These are phyloP conservation scores for Botia kubotai DNA, from an alignment of 2,797 vertebrate genomes.

Conservation along the genomic window DNA sequence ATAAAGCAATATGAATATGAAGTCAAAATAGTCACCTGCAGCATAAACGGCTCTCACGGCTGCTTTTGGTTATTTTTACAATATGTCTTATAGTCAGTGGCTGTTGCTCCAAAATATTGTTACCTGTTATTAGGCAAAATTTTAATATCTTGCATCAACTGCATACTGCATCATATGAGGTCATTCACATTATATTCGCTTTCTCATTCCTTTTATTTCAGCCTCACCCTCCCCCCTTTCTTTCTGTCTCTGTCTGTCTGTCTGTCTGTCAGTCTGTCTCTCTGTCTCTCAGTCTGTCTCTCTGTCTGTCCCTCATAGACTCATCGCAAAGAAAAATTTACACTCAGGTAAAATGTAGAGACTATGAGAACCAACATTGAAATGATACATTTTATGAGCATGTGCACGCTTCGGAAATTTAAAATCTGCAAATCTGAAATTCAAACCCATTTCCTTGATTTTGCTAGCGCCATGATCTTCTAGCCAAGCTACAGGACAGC, in stretches of 20 bases:
- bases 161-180: neutral
- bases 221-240: too few species aligned
- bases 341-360: too few species aligned
- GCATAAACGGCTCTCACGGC: neutral
- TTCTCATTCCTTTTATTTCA: neutral
- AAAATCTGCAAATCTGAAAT: too few species aligned
- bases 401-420: too few species aligned
- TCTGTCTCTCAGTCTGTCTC: neutral
- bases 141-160: neutral
- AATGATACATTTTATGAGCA: too few species aligned
- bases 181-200: neutral
- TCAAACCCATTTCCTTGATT: too few species aligned
- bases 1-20: neutral
- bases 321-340: neutral
- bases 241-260: too few species aligned
- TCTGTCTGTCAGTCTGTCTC: too few species aligned
- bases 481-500: too few species aligned
- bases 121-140: neutral
- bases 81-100: neutral
- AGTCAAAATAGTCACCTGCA: neutral
- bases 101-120: neutral
- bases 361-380: too few species aligned
- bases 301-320: slow-evolving; percentile 10
- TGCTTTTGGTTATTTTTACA: neutral
- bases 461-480: too few species aligned